Conservation (phyloP, 2,797 vertebrate genomes). For the Etheostoma nigrum region DNA sequence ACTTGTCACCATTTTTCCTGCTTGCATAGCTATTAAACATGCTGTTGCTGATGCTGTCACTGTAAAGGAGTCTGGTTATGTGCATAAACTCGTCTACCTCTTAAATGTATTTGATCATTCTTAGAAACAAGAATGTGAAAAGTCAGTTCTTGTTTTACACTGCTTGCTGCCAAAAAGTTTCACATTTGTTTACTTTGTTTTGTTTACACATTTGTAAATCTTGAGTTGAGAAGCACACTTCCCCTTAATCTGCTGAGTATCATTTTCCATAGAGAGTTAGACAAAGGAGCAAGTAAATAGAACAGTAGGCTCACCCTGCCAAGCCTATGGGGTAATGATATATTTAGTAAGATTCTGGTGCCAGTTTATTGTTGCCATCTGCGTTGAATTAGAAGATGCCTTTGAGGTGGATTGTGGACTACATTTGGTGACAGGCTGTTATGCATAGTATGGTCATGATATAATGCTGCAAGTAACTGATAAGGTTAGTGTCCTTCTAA, state of each 20-base stretch:
- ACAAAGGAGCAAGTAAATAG: conserved; percentile 61
- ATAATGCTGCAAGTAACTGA: conserved; percentile 7
- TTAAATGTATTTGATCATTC: conserved; percentile 3
- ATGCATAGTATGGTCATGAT: conserved; percentile 24
- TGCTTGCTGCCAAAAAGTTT: neutral
- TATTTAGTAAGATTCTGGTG: conserved; percentile 77
- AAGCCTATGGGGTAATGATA: conserved; percentile 75
- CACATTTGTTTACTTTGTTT: conserved; percentile 31
- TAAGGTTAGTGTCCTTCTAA: conserved; percentile 2
- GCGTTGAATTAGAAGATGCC: conserved; percentile 69
- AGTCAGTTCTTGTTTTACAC: conserved; percentile 5
- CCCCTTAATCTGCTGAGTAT: conserved; percentile 43
- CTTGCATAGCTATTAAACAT: conserved; percentile 54
- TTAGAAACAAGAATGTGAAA: neutral
- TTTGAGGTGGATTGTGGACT: conserved; percentile 67
- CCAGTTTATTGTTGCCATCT: conserved; percentile 80
- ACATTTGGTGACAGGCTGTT: conserved; percentile 56
- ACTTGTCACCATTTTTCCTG: conserved; percentile 45
- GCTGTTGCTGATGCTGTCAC: conserved; percentile 38
- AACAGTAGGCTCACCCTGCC: conserved; percentile 63
- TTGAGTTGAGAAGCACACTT: conserved; percentile 26
- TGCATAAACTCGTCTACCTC: neutral
- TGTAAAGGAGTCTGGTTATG: conserved; percentile 9
- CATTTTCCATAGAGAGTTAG: conserved; percentile 50
- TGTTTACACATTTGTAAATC: conserved; percentile 43